Base-by-base conservation (phyloP, 2,113 vertebrate genomes). In the Stegastes partitus region DNA sequence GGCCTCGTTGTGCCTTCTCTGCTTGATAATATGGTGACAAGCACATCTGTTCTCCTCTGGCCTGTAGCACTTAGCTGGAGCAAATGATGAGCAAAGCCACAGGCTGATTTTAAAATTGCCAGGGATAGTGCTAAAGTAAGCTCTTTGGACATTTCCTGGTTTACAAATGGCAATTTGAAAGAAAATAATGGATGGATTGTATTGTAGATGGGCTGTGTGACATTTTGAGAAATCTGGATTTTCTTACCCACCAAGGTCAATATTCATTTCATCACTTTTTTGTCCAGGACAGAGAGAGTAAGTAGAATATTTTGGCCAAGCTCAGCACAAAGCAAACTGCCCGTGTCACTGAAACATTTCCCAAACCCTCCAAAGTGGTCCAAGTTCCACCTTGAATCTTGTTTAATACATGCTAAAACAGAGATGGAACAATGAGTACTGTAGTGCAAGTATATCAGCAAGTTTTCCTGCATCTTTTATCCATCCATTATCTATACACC, bases 21-120 rank as follows among this genome's bases (percentile, higher is more conserved):
- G 76, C 69, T 69, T 72, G 76, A 84, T 87, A 88, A 87, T 66
- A 55, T 58, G 26, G 45, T 66, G 72, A 82, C 68, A 79, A 61
- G 34, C 79, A 74, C 81, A 76, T 81, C 70, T 84, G 26, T 8
- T 67, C 56, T 53, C 74, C 31, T 83, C 84, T 84, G 84, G 84
- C 82, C 76, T 4, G 3, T 50, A 73, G 31, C 77, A 76, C 3
- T 75, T 76, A 87, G 74, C 79, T 55, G 53, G 11, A 51, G 61
- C 58, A 55, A 19, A 9, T 66, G 4, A 75, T 65, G 74, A 68
- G 58, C 79, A 79, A 55, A 51, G 21, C 81, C 5, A 58, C 74
- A 11, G 56, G 53, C 1, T 8, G 3, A 16, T 50, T 66, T 49
- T 31, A 39, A 47, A 44, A 42, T 15, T 16, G 4, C 3, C 39